Conservation (phyloP, 1,140 invertebrate species). For the Ylistrum balloti region DNA sequence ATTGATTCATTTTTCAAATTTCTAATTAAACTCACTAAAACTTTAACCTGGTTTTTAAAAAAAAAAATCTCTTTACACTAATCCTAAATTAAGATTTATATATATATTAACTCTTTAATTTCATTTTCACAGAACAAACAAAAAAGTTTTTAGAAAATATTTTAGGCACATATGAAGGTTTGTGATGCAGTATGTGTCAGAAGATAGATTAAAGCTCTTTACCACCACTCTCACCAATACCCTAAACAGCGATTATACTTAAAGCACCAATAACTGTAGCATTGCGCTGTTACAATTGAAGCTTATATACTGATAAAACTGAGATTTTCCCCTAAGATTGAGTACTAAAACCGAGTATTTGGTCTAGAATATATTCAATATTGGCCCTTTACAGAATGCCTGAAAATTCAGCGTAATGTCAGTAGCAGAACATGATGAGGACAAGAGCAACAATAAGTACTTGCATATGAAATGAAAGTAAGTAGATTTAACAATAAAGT, state of each 20-base stretch:
- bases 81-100: neutral
- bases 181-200: slow-evolving; percentile 5
- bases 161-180: neutral
- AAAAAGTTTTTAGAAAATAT: neutral
- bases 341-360: neutral
- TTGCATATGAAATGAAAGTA: neutral
- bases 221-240: neutral
- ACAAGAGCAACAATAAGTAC: neutral
- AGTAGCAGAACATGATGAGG: neutral
- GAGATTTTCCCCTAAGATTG: neutral
- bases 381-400: neutral
- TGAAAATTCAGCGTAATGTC: neutral
- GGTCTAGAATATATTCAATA: neutral
- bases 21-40: neutral
- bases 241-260: neutral
- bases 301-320: neutral
- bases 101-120: neutral
- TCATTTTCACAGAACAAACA: neutral
- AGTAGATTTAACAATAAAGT: neutral
- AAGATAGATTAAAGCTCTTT: slow-evolving; percentile 4
- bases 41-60: neutral
- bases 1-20: neutral
- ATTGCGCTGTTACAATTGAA: neutral
- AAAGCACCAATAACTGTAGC: slow-evolving; percentile 32
- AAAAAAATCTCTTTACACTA: neutral